Base-by-base conservation (phyloP, 2,113 vertebrate species). In the Paradisaea rubra region DNA sequence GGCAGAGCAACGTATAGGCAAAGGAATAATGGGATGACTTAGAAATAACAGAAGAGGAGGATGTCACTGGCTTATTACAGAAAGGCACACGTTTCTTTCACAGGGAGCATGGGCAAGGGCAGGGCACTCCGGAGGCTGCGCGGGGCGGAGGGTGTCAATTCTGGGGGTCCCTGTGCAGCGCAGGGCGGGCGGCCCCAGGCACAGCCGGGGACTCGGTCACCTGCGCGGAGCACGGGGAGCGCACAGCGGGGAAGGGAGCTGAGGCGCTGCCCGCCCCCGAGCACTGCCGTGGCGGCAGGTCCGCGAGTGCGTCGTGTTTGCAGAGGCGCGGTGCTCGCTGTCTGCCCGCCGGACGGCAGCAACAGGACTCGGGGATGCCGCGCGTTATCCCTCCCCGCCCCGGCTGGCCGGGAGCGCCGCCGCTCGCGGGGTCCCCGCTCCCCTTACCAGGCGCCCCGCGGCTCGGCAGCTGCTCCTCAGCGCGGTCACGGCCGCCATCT, bases 401-500 rank as follows among this genome's bases (percentile, higher is more conserved):
- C 45, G 11, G 27, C 70, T 5, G 59, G 5, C 44, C 21, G n/a
- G 66, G 47, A 37, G 69, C 70, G 35, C 42, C 81, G 69, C 60
- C 30, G 42, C 70, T n/a, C n/a, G 70, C 23, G 17, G 11, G 8
- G 5, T 11, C 56, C 91, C 80, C 9, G 25, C 19, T 52, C 37
- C 33, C 91, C 98, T 98, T 97, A 99, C 99, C 99, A 98, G 94
- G 56, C 89, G 97, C 54, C 98, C 95, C n/a, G 98, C 95, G 15
- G 86, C 79, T 42, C 68, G 89, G 70, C 97, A 97, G 69, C 98
- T 97, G 71, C 97, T 94, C 85, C 98, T 94, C 85, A 98, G 60
- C 15, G 94, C 98, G 10, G 97, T 97, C 91, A 97, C 82, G 4
- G 91, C 98, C 91, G 99, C 99, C 99, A 99, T 99, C 91, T 99